Evolutionary conservation across 2,113 vertebrate species (phyloP), one percentile per base, ranked within the genome.

Genomic region (Phylloscopus whistleri): DNA sequence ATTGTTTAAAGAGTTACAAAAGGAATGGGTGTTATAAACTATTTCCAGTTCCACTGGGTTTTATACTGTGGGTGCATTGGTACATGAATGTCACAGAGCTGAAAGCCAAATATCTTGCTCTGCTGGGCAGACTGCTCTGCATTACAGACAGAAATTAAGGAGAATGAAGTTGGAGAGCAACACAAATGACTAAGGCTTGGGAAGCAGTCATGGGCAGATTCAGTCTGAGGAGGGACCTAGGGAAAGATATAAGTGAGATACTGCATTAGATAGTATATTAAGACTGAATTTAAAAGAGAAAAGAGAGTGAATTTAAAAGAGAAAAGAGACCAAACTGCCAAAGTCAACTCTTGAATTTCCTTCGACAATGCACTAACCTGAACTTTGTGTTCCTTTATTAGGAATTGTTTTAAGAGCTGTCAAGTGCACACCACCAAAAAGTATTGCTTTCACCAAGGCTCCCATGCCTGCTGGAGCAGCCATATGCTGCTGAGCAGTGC

Each of bases 1-100:
- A 92, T 92, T 87, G 74, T 84, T 86, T 92, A 84, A 96, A 90
- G 90, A 88, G 88, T 56, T 88, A 92, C 83, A 74, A 75, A 90
- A 92, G 60, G 77, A 93, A 94, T 69, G 73, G 31, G 41, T 94
- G 41, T 84, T 96, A 89, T 39, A 84, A 95, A 90, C 73, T 75
- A 37, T 90, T 94, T 93, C 48, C 79, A 94, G 44, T 90, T 95
- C 73, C 80, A 75, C 44, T 60, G 59, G 30, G 68, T 67, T 93
- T 93, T 87, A 78, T 69, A 75, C 16, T 2, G 0, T 0, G 0
- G 19, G 19, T 48, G 55, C 80, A 93, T 43, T 5, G 7, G 66
- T 33, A 95, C 86, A 76, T 60, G 73, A 96, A 85, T 73, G 49
- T 31, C 24, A 66, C 81, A 89, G 75, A 92, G 76, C 64, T 90